phyloP scores from a whole-genome alignment of 1,140 invertebrate genomes.

The Brachionus calyciflorus region DNA sequence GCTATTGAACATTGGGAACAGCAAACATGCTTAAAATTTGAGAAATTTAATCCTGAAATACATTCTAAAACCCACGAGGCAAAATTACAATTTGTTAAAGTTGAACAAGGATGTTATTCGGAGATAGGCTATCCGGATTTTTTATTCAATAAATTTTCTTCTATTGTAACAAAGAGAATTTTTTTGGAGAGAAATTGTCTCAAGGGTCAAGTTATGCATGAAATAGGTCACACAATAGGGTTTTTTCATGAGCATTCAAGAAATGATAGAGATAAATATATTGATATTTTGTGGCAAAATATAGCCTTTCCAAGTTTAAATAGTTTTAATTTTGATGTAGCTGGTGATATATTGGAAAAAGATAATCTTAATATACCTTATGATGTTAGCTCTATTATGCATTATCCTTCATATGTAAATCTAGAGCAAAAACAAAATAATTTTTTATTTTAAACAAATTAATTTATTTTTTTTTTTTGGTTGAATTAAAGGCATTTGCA shows the following conservation, averaged over 20 bases:
- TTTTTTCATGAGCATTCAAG: conserved; percentile 59
- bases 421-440: conserved; percentile 15
- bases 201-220: conserved; percentile 50
- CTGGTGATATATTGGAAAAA: conserved; percentile 51
- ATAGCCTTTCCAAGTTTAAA: conserved; percentile 48
- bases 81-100: neutral
- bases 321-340: conserved; percentile 1
- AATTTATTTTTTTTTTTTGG: neutral
- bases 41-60: neutral
- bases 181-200: conserved; percentile 22
- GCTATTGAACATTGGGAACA: conserved; percentile 38
- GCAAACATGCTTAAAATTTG: conserved; percentile 20
- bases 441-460: conserved; percentile 46
- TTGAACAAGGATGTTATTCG: conserved; percentile 9
- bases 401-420: conserved; percentile 56
- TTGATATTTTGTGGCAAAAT: conserved; percentile 57
- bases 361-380: conserved; percentile 52
- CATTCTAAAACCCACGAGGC: neutral
- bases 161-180: neutral
- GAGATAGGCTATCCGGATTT: conserved; percentile 5
- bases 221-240: conserved; percentile 58
- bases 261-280: conserved; percentile 54
- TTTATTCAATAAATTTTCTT: neutral
- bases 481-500: conserved; percentile 50
- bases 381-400: conserved; percentile 57